Evolutionary conservation across 2,113 vertebrate genomes (phyloP).

Genomic region (Solenodon paradoxus): DNA sequence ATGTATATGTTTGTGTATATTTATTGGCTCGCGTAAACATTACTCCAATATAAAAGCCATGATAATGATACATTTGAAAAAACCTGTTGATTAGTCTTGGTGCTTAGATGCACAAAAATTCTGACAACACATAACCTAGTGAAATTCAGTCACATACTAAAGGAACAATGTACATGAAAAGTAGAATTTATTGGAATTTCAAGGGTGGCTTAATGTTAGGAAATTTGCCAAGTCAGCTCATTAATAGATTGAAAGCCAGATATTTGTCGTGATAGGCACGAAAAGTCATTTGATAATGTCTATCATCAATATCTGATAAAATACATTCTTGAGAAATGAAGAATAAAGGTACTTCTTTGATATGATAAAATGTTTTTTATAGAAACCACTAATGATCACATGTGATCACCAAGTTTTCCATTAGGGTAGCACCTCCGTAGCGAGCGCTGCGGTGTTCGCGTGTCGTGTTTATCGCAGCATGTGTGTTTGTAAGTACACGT

Average conservation of each 20-base stretch:
- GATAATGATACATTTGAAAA: not conserved
- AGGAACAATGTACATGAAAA: not conserved
- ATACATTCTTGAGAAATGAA: not conserved
- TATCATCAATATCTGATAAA: not conserved
- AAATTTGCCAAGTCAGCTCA: not conserved
- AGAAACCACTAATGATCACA: not conserved
- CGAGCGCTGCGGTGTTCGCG: not conserved
- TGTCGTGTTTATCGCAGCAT: not conserved
- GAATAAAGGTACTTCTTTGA: not conserved
- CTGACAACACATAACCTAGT: not conserved
- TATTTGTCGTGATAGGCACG: not conserved
- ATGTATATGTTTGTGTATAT: not conserved
- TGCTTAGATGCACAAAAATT: not conserved
- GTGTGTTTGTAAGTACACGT: fast-evolving
- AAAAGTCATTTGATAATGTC: not conserved
- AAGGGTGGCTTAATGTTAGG: not conserved
- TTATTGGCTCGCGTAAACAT: not conserved
- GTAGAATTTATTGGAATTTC: not conserved
- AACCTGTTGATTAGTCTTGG: not conserved
- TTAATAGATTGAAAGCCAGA: not conserved
- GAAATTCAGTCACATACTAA: not conserved
- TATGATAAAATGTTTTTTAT: not conserved
- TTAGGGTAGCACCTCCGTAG: too few relatives aligned
- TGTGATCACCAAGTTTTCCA: not conserved
- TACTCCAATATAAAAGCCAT: not conserved